phyloP scores from a whole-genome alignment of 2,888 invertebrate genomes.

The Rhorus exstirpatorius region DNA sequence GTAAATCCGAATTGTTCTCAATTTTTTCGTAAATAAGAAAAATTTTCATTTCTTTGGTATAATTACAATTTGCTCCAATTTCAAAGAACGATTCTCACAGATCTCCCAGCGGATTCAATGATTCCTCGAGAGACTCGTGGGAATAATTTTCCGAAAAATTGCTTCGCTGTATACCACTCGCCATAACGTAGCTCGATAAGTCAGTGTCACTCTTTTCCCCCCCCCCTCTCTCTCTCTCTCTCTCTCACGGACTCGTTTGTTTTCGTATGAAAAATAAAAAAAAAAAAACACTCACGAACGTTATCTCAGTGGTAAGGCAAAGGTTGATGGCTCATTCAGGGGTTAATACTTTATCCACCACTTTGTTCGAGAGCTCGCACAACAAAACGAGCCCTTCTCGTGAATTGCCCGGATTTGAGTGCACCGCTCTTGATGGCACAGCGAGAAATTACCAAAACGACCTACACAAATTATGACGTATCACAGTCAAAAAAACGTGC shows the following conservation, averaged over 20 bases:
- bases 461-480: slow-evolving; percentile 60
- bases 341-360: slow-evolving; percentile 50
- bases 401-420: slow-evolving; percentile 45
- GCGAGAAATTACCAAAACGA: slow-evolving; percentile 54
- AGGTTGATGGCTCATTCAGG: slow-evolving; percentile 60
- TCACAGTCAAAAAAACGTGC: slow-evolving; percentile 15
- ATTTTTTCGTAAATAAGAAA: no score
- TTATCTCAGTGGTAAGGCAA: not conserved
- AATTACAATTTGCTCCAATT: no score
- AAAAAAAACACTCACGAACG: slow-evolving; percentile 15
- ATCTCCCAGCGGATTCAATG: no score
- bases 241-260: not conserved
- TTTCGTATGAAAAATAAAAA: slow-evolving; percentile 24
- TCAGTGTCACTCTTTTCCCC: slow-evolving; percentile 47
- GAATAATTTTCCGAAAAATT: slow-evolving; percentile 52
- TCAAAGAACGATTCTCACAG: not conserved
- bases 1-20: no score
- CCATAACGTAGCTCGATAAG: slow-evolving; percentile 50
- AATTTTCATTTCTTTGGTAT: no score
- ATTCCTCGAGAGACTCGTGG: slow-evolving; percentile 2
- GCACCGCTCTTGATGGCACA: slow-evolving; percentile 29
- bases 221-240: no score
- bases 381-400: slow-evolving; percentile 37
- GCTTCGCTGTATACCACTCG: slow-evolving; percentile 23
- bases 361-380: slow-evolving; percentile 34